A percentile compares a stretch with the other conserved stretches of the same genome.
phyloP scores from a whole-genome alignment of 2,888 invertebrate genomes.

The Osmoderma eremita region DNA sequence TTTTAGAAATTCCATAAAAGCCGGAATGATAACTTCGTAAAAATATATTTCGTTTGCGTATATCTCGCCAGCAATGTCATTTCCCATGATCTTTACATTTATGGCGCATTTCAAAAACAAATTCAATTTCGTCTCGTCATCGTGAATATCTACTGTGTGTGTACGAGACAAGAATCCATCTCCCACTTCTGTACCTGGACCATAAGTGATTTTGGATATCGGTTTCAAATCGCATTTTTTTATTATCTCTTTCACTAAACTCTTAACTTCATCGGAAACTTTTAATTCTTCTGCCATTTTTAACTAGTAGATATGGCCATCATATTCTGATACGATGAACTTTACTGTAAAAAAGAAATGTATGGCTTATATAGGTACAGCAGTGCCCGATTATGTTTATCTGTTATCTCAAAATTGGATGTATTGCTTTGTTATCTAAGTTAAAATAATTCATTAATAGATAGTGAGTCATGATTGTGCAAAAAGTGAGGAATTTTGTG shows the following conservation, averaged over 20 bases:
- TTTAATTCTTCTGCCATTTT: conserved; percentile 1
- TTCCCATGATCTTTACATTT: neutral
- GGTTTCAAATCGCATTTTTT: neutral
- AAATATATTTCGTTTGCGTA: conserved; percentile 30
- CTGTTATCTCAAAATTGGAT: too few species aligned
- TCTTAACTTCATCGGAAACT: conserved; percentile 8
- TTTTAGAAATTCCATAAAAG: conserved; percentile 24
- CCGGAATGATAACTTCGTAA: conserved; percentile 29
- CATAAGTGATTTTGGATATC: conserved; percentile 1
- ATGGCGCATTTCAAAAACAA: conserved; percentile 34
- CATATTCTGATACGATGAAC: neutral
- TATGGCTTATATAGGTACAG: too few species aligned
- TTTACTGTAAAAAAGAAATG: too few species aligned
- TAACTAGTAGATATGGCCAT: neutral
- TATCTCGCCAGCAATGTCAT: neutral
- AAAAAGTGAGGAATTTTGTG: too few species aligned
- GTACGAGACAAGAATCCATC: conserved; percentile 34
- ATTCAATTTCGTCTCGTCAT: neutral
- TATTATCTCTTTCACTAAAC: conserved; percentile 1
- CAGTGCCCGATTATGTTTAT: too few species aligned
- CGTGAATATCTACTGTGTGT: conserved; percentile 15
- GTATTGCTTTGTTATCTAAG: too few species aligned
- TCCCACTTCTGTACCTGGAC: conserved; percentile 11
- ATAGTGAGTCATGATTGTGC: too few species aligned
- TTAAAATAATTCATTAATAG: too few species aligned